Base-by-base conservation (phyloP, 2,888 invertebrate species). In the Thalpophila matura region DNA sequence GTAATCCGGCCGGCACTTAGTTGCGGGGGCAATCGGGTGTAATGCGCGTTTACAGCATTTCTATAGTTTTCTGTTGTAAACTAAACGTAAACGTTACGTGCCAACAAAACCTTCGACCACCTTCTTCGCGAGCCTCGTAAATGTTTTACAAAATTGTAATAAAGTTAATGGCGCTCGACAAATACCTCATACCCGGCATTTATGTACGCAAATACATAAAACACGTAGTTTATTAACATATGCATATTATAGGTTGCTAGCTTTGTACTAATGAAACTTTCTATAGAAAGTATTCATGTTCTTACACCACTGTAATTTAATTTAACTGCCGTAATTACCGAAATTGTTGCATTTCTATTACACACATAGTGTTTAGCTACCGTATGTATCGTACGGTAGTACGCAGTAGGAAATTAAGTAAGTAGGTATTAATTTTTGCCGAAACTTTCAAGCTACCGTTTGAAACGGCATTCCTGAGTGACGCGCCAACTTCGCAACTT, bases 1-100 rank as follows among this genome's bases (percentile, higher is more conserved):
- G 89, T 94, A 93, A 93, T 94, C 92, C 93, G 85, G 85, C 88
- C 87, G 81, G 89, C 92, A 93, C 94, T 94, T 94, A 93, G 91
- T 90, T 87, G 92, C 87, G 92, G 91, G 91, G 93, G 93, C 91
- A 90, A 91, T 91, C 89, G 91, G 86, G 85, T 86, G 88, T 86
- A 87, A 84, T 88, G 91, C 89, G 86, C 89, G 85, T 91, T 91
- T 88, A 89, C 84, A 89, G 86, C 86, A 84, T 90, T 89, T 90
- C 89, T 85, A 83, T 89, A 91, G 91, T 92, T 91, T 89, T 89
- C 83, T 85, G 83, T 86, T 85, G 80, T 80, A 85, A 87, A 87
- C 86, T 83, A 66, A 77, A 61, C 67, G 54, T 82, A 83, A 88
- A 84, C 64, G 85, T 86, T 86, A 82, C 81, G 81, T 80, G 79